Evolutionary conservation across 2,113 vertebrate genomes (phyloP), one percentile per base, ranked within the genome.

Genomic region (Meleagris gallopavo): DNA sequence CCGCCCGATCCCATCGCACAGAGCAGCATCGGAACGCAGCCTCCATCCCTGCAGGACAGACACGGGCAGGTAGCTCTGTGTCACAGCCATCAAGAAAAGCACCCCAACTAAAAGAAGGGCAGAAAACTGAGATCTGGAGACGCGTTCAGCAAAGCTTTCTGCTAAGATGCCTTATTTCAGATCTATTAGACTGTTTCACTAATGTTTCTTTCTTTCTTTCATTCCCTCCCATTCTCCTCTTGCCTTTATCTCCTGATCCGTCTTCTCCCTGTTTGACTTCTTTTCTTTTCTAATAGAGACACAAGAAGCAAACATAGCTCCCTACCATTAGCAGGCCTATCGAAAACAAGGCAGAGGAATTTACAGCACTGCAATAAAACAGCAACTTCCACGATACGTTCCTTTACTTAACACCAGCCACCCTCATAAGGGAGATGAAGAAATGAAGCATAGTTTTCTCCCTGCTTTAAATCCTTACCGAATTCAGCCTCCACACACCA

Each of bases 371-470:
- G 1, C 34, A 32, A 54, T 70, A 67, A 91, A 84, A 73, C 46
- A 7, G 9, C 25, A 74, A 2, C 5, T 45, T 32, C 13, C 3
- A n/a, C 30, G 30, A 40, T 48, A 9, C 5, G 1, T 10, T 32
- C 2, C 30, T 83, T 75, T 38, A 41, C 14, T 6, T 25, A 54
- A 36, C 3, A 54, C 24, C n/a, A 67, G 45, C 13, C 5, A 4
- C 8, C 2, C 12, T 14, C 8, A 11, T 3, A 38, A 1, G 0
- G 17, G 3, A 5, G 1, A 8, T 6, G 2, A 10, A 40, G 22
- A 6, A 43, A 50, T 2, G 10, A 57, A 70, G 4, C 6, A 73
- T 1, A 8, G 0, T n/a, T 46, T 70, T 38, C 15, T 32, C 6
- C 13, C 32, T 45, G 30, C 13, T 82, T 6, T 46, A 50, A n/a